These are phyloP conservation scores for Halisarca cf. caerulea DNA, from an alignment of 37 sponge, comb jelly and placozoan genomes.

Conservation along the genomic window DNA sequence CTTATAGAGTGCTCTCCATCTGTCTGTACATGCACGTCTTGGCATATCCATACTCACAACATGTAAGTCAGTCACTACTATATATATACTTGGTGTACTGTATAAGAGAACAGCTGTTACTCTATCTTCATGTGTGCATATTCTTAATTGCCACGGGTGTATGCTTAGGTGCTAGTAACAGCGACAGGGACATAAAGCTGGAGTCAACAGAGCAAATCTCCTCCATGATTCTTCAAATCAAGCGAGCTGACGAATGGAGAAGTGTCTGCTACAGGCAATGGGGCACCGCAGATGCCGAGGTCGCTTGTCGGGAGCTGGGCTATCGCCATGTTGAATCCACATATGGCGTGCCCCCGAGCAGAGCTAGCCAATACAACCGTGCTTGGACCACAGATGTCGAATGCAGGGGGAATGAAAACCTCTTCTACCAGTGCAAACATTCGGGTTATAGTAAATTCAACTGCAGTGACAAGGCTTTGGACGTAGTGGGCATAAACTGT, in stretches of 20 bases:
- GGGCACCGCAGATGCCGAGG: background rate
- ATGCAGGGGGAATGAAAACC: background rate
- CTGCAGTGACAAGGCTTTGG: background rate
- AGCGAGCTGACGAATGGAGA: background rate
- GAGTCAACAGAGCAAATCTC: too few relatives aligned
- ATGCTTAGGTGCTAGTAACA: too few relatives aligned
- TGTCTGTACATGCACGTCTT: too few relatives aligned
- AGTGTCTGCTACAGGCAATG: background rate
- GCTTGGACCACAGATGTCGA: background rate
- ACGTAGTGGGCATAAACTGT: too few relatives aligned
- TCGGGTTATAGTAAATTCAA: background rate
- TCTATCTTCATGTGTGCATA: too few relatives aligned
- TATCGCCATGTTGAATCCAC: background rate
- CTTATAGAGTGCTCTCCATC: too few relatives aligned
- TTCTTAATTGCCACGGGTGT: too few relatives aligned
- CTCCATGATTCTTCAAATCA: background rate
- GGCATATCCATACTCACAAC: too few relatives aligned
- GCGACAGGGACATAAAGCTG: too few relatives aligned
- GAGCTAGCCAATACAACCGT: background rate
- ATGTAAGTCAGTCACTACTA: too few relatives aligned
- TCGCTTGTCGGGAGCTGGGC: slow-evolving; percentile 1
- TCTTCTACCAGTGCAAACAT: background rate
- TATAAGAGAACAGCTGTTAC: too few relatives aligned
- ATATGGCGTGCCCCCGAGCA: background rate
- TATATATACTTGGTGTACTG: too few relatives aligned